Conservation (phyloP, 1,140 invertebrate species). For the Popillia japonica region DNA sequence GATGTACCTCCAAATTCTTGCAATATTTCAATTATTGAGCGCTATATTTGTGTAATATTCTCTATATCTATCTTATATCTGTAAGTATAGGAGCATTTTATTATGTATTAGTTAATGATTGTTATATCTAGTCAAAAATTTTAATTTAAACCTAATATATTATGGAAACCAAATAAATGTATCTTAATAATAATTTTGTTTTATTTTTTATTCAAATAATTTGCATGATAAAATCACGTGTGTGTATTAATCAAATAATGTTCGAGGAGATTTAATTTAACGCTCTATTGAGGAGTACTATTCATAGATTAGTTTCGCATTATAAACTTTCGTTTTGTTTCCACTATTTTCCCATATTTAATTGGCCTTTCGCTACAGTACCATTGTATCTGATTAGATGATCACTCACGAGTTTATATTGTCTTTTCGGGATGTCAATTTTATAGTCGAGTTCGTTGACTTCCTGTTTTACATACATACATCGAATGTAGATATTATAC, state of each 20-base stretch:
- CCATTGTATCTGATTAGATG: background rate
- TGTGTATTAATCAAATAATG: background rate
- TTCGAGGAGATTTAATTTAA: background rate
- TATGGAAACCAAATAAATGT: background rate
- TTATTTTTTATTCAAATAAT: background rate
- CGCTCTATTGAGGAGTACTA: background rate
- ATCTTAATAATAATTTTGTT: background rate
- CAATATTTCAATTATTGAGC: background rate
- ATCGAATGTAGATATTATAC: background rate
- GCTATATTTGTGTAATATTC: background rate
- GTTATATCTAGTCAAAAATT: conserved; percentile 7
- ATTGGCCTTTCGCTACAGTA: background rate
- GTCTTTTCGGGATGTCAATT: conserved; percentile 14
- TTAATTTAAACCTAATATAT: conserved; percentile 11
- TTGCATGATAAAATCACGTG: no score
- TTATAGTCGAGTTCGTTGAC: conserved; percentile 13
- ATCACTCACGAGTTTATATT: background rate
- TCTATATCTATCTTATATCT: background rate
- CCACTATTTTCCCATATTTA: background rate
- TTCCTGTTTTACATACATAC: conserved; percentile 7
- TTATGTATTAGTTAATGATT: background rate
- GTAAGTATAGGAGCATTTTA: background rate
- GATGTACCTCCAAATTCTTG: background rate
- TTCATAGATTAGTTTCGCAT: background rate
- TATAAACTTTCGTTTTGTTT: background rate